Base-by-base conservation (phyloP, 1,140 invertebrate species). In the Argopecten irradians region DNA sequence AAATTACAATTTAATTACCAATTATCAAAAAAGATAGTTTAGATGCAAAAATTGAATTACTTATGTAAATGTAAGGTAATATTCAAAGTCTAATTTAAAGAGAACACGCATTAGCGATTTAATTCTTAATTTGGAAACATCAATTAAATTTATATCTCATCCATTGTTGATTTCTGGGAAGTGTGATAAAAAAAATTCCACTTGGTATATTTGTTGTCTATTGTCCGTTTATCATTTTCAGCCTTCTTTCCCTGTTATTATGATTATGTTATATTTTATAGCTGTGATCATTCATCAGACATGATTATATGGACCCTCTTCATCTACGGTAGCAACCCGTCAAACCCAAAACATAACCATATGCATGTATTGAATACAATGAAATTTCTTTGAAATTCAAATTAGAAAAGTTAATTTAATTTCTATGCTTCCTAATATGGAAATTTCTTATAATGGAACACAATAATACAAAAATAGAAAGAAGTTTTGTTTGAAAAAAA, bases 181-280 rank as follows among this genome's bases (percentile, higher is more conserved):
- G 43, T 46, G 19, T 46, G 19, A 46, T 46, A 16, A 2, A 22
- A 19, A 71, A 28, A 8, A 71, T 71, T 71, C 55, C 55, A 71
- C 55, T 3, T 71, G 22, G 55, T 71, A 22, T 55, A 55, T 55
- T 55, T 55, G 43, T 71, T 71, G 55, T 71, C 55, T 71, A 71
- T 71, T 71, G 55, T 71, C 55, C 55, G n/a, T 28, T 71, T 71
- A 71, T 71, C 55, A 71, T 71, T 71, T 71, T 71, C 55, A 71
- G 55, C 55, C 55, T 28, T 71, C 55, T 71, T 71, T 71, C 55
- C 55, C 55, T 28, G 28, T 71, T 71, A 71, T 71, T 71, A n/a
- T n/a, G n/a, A 71, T 71, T 71, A 71, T 71, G 55, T 71, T 71
- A 71, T 71, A 71, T 71, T 71, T 71, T 71, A 71, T 71, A 71